Conservation (phyloP, 2,888 invertebrate species). For the Paralinhomoeus sp. region DNA sequence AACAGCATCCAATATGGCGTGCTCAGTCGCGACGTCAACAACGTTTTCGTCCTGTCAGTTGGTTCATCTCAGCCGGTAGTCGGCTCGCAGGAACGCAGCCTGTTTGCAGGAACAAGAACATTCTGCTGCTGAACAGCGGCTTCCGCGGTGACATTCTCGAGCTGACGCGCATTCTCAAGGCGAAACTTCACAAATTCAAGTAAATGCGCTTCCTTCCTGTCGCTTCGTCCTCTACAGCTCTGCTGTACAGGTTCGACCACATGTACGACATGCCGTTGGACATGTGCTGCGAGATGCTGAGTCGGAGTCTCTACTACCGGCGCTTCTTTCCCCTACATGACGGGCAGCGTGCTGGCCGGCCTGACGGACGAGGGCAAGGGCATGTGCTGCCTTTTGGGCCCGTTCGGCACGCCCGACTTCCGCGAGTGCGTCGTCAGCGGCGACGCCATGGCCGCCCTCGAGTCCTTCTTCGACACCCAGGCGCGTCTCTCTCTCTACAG, state of each 20-base stretch:
- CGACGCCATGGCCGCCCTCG: constrained; percentile 51
- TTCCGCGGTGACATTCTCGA: constrained; percentile 94
- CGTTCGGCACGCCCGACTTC: constrained; percentile 77
- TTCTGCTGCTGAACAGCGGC: constrained; percentile 76
- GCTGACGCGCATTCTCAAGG: constrained; percentile 50
- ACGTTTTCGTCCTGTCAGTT: constrained; percentile 17
- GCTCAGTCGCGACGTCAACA: constrained; percentile 18
- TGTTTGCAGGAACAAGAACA: constrained; percentile 41
- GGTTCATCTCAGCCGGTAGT: not conserved
- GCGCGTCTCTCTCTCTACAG: no score
- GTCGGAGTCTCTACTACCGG: constrained; percentile 79
- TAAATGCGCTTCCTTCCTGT: no score
- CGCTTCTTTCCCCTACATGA: constrained; percentile 96
- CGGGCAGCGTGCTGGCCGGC: constrained; percentile 82
- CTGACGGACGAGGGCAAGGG: constrained; percentile 71
- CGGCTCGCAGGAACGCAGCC: not conserved
- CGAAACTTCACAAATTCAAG: constrained; percentile 49
- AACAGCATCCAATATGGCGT: constrained; percentile 16
- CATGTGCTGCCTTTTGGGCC: constrained; percentile 84
- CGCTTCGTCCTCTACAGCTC: no score
- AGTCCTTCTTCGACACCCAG: constrained; percentile 86
- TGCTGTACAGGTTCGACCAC: no score
- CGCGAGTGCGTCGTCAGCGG: constrained; percentile 66
- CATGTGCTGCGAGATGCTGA: constrained; percentile 79
- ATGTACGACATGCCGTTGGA: constrained; percentile 73